These are phyloP conservation scores for Stegodyphus mimosarum DNA, from an alignment of 1,140 invertebrate genomes.

Conservation along the genomic window DNA sequence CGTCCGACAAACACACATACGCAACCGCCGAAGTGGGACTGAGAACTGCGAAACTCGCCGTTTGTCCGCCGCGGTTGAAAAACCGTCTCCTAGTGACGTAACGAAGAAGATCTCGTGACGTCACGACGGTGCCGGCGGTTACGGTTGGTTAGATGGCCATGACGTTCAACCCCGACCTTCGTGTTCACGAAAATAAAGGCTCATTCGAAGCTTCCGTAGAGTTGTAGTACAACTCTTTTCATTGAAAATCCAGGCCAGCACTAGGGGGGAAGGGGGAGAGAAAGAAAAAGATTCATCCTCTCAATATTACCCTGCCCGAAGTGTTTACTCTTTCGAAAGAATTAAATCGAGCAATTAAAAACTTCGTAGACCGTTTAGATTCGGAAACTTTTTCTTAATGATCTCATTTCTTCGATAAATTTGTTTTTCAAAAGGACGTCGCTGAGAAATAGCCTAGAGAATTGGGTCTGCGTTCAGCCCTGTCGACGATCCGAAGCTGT, in stretches of 20 bases:
- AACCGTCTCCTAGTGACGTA: slow-evolving; percentile 50
- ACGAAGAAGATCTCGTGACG: slow-evolving; percentile 41
- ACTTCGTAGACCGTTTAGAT: slow-evolving; percentile 1
- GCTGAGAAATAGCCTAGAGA: too few species aligned
- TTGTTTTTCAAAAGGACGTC: too few species aligned
- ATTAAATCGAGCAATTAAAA: slow-evolving; percentile 15
- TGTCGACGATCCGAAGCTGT: too few species aligned
- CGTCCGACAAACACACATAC: too few species aligned
- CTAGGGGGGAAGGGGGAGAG: neutral
- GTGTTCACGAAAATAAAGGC: slow-evolving; percentile 20
- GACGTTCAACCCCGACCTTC: slow-evolving; percentile 56
- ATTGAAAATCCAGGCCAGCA: slow-evolving; percentile 21
- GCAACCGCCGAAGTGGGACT: too few species aligned
- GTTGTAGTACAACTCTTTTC: slow-evolving; percentile 29
- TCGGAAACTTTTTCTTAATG: too few species aligned
- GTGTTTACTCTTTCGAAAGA: too few species aligned
- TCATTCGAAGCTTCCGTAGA: slow-evolving; percentile 27
- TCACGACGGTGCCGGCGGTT: slow-evolving; percentile 55
- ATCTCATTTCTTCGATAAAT: too few species aligned
- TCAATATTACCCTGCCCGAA: neutral
- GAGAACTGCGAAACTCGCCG: too few species aligned
- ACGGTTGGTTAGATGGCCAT: slow-evolving; percentile 58
- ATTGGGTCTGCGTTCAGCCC: too few species aligned
- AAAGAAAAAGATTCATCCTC: slow-evolving; percentile 1
- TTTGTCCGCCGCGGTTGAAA: slow-evolving; percentile 15